Conservation (phyloP, 2,888 invertebrate genomes). For the Pimpla rufipes region DNA sequence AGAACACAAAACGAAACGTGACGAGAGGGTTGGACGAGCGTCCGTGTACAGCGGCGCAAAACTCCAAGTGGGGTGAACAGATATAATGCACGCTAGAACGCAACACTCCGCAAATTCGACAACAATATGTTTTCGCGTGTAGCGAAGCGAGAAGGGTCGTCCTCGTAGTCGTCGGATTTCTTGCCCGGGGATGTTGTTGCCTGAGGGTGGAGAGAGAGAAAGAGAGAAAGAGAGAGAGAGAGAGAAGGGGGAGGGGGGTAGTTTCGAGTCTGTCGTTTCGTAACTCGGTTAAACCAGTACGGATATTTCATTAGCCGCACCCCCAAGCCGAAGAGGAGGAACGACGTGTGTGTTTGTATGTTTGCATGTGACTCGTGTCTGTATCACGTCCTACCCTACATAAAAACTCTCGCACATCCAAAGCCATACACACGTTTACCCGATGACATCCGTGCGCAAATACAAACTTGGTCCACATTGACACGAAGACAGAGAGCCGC, state of each 20-base stretch:
- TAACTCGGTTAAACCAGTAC: constrained; percentile 85
- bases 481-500: constrained; percentile 27
- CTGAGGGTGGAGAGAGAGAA: not conserved
- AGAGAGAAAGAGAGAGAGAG: constrained; percentile 40
- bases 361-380: not conserved
- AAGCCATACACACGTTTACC: constrained; percentile 19
- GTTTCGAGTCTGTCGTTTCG: constrained; percentile 66
- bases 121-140: constrained; percentile 84
- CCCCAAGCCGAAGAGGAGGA: constrained; percentile 67
- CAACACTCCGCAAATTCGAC: constrained; percentile 79
- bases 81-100: constrained; percentile 71
- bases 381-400: constrained; percentile 38
- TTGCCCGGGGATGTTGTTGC: constrained; percentile 55
- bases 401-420: constrained; percentile 53
- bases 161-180: constrained; percentile 63
- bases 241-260: constrained; percentile 70
- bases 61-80: constrained; percentile 34
- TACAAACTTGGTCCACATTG: constrained; percentile 1
- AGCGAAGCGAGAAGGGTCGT: constrained; percentile 74
- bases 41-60: not conserved
- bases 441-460: constrained; percentile 18
- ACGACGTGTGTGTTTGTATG: constrained; percentile 15
- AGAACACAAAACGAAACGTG: not conserved
- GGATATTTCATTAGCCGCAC: constrained; percentile 84
- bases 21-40: not conserved